phyloP scores from a whole-genome alignment of 1,140 invertebrate species.

The Papilio helenus region DNA sequence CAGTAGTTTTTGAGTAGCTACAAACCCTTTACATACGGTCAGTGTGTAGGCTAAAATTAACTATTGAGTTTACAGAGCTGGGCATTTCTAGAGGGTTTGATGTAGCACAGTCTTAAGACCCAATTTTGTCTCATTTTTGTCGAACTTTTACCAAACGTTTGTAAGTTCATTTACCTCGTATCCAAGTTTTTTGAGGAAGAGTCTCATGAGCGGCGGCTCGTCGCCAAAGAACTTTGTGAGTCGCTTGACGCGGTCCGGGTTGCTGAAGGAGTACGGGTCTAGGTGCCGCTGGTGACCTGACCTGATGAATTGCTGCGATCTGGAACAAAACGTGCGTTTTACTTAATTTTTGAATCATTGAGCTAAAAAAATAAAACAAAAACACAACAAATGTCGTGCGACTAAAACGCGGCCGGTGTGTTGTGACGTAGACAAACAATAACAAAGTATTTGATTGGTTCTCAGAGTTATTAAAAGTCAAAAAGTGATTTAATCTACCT shows the following conservation, averaged over 20 bases:
- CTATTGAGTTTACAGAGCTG: too few relatives aligned
- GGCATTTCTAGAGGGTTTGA: neutral
- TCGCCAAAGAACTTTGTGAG: slow-evolving; percentile 96
- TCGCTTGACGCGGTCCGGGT: slow-evolving; percentile 92
- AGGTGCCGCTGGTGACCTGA: slow-evolving; percentile 65
- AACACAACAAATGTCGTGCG: too few relatives aligned
- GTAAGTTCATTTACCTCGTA: slow-evolving; percentile 89
- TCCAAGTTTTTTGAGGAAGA: slow-evolving; percentile 95
- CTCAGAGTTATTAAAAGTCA: too few relatives aligned
- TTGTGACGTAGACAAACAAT: too few relatives aligned
- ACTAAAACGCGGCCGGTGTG: too few relatives aligned
- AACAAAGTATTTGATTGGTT: too few relatives aligned
- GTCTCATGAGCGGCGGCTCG: slow-evolving; percentile 93
- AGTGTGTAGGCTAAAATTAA: too few relatives aligned
- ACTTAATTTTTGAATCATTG: neutral
- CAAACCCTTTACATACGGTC: too few relatives aligned
- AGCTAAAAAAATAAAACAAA: too few relatives aligned
- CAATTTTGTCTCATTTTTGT: neutral
- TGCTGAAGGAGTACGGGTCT: slow-evolving; percentile 88
- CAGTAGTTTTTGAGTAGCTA: too few relatives aligned
- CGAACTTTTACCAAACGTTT: neutral
- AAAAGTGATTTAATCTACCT: too few relatives aligned
- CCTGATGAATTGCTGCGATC: slow-evolving; percentile 73
- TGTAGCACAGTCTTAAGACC: neutral
- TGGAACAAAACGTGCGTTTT: slow-evolving; percentile 44